Evolutionary conservation across 2,888 invertebrate genomes (phyloP).

Genomic region (Sinelater perroti): DNA sequence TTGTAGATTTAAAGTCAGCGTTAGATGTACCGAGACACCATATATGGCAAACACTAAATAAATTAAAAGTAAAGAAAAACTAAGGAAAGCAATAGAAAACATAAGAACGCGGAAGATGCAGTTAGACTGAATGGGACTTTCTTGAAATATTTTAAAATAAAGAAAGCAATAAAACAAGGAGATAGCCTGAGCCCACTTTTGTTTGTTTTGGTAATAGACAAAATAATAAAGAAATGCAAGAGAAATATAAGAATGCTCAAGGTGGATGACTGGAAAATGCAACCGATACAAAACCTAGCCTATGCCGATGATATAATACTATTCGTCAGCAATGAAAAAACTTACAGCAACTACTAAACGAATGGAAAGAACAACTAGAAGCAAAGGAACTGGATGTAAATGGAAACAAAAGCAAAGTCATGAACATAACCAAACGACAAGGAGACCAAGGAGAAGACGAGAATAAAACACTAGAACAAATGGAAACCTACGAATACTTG

Average conservation of each 20-base stretch:
- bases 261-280: slow-evolving; percentile 1
- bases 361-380: slow-evolving; percentile 1
- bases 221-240: neutral
- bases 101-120: neutral
- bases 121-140: neutral
- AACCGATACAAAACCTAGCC: neutral
- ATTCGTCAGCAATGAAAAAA: slow-evolving; percentile 1
- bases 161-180: slow-evolving; percentile 2
- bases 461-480: slow-evolving; percentile 4
- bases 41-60: slow-evolving; percentile 1
- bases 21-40: neutral
- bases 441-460: slow-evolving; percentile 2
- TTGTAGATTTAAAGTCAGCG: neutral
- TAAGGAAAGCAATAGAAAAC: neutral
- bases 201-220: neutral
- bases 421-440: slow-evolving; percentile 2
- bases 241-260: neutral
- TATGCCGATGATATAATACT: slow-evolving; percentile 3
- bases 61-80: neutral
- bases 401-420: slow-evolving; percentile 1
- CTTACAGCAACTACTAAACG: slow-evolving; percentile 1
- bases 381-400: neutral
- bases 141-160: slow-evolving; percentile 2
- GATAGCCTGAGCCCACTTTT: neutral
- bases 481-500: no score